phyloP scores from a whole-genome alignment of 1,140 invertebrate species.

The Atta texana region DNA sequence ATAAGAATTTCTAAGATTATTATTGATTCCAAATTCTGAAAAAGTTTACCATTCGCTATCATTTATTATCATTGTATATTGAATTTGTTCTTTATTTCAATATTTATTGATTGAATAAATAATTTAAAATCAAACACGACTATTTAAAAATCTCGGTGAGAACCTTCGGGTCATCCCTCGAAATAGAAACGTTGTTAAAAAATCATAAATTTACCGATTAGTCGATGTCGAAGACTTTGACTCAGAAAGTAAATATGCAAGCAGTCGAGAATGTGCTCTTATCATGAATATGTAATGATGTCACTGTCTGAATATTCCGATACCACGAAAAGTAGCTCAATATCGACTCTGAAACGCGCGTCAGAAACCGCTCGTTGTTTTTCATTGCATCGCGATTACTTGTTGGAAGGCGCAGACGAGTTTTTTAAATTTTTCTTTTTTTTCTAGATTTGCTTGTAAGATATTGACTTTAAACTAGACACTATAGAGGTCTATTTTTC shows the following conservation, averaged over 20 bases:
- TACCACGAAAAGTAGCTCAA: constrained; percentile 25
- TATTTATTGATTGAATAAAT: constrained; percentile 12
- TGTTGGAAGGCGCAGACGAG: not conserved
- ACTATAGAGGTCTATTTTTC: too few relatives aligned
- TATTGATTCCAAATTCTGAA: not conserved
- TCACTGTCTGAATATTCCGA: constrained; percentile 46
- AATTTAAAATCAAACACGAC: constrained; percentile 2
- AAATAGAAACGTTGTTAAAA: constrained; percentile 3
- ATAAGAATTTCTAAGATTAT: not conserved
- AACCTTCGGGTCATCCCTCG: not conserved
- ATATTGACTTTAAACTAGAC: too few relatives aligned
- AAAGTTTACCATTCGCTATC: not conserved
- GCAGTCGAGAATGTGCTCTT: constrained; percentile 30
- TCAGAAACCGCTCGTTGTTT: not conserved
- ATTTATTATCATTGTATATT: constrained; percentile 10
- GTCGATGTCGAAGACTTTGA: constrained; percentile 19
- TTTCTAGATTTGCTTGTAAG: too few relatives aligned
- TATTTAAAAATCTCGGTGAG: not conserved
- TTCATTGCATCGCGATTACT: constrained; percentile 19
- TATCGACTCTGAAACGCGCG: not conserved
- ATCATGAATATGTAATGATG: constrained; percentile 44
- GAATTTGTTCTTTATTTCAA: not conserved
- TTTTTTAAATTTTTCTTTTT: not conserved
- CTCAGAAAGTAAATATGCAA: constrained; percentile 37
- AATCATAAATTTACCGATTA: constrained; percentile 36